Evolutionary conservation across 1,140 invertebrate genomes (phyloP).

Genomic region (Drosophila littoralis): DNA sequence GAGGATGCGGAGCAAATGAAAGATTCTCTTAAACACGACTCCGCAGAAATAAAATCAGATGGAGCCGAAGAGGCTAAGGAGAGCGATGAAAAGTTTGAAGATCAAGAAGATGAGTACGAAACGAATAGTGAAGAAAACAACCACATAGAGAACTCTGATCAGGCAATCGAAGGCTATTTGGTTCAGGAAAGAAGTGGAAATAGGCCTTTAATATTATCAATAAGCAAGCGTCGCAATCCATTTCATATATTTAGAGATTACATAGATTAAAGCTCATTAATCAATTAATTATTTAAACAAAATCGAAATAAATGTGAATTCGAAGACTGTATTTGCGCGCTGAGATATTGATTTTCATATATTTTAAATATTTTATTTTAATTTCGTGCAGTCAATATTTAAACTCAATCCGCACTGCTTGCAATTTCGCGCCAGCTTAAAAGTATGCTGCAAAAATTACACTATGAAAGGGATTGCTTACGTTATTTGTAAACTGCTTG

Average conservation of each 20-base stretch:
- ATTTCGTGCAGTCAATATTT: no score
- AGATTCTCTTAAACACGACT: not conserved
- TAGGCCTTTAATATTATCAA: slow-evolving; percentile 14
- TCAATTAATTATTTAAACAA: slow-evolving; percentile 10
- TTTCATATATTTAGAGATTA: slow-evolving; percentile 17
- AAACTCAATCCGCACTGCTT: not conserved
- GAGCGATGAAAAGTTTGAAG: not conserved
- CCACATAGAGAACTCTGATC: not conserved
- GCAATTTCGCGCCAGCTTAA: not conserved
- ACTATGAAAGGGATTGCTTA: not conserved
- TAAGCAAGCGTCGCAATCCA: slow-evolving; percentile 19
- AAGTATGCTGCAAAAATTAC: slow-evolving; percentile 8
- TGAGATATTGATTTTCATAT: no score
- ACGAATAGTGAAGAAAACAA: not conserved
- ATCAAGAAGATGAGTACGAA: not conserved
- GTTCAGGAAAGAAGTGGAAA: slow-evolving; percentile 21
- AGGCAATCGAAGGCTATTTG: not conserved
- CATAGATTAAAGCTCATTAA: no score
- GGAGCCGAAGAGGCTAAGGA: not conserved
- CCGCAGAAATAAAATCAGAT: not conserved
- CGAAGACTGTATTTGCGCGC: not conserved
- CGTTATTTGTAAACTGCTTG: not conserved
- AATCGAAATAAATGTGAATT: slow-evolving; percentile 1
- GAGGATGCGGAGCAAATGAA: not conserved
- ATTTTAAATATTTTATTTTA: no score